Evolutionary conservation across 2,113 vertebrate genomes (phyloP), one percentile per base, ranked within the genome.

Genomic region (Sylvia atricapilla): DNA sequence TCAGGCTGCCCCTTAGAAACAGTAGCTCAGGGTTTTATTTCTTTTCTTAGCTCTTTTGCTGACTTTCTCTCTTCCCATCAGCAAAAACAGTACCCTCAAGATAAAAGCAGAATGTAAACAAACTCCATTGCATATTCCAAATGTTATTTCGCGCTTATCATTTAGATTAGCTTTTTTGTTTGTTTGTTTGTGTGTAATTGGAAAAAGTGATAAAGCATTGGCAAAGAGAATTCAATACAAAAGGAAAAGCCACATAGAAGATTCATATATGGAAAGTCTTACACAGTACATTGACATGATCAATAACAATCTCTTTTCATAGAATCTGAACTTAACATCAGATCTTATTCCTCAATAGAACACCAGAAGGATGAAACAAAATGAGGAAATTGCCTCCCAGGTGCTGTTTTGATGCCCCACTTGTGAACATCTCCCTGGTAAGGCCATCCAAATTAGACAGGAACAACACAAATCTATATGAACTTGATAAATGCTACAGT

Each of bases 401-500:
- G 67, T 90, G 70, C 43, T 90, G 56, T 85, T 97, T 95, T 89
- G 79, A 67, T 83, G 63, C 60, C 78, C 50, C 37, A 30, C 82
- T 82, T 85, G 85, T 62, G 91, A 84, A 13, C 37, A 62, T 62
- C 67, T 91, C 77, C 62, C 85, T 52, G 82, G 55, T 84, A 55
- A 93, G 76, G 53, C 33, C 20, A 37, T 69, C 67, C 72, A 95
- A 94, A 94, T 92, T 44, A 93, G 82, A 83, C 37, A 87, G 84
- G 53, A 90, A 20, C 76, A 87, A 53, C 72, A 84, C 56, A 87
- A 83, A 97, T 96, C 89, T 92, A 43, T 94, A 85, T 79, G 89
- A 91, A 91, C 66, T 90, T 92, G 88, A 90, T 95, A 93, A 95
- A 96, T 87, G 80, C 74, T 87, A n/a, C 80, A 96, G 78, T 92